Conservation (phyloP, 2,113 vertebrate genomes). For the Pseudorasbora parva region DNA sequence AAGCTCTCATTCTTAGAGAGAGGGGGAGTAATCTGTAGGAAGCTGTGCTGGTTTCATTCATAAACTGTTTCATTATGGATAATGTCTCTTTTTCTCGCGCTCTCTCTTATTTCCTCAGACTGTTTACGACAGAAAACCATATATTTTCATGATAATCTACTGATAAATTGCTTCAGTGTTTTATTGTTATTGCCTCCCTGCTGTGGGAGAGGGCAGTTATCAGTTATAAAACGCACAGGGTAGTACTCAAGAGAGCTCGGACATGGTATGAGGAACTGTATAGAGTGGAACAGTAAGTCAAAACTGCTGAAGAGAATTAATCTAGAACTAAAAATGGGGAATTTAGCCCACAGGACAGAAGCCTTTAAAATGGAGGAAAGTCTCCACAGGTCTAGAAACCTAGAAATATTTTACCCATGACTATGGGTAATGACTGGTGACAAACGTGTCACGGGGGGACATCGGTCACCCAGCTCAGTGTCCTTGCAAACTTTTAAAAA, state of each 20-base stretch:
- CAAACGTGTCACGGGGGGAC: not conserved
- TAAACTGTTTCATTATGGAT: conserved; percentile 36
- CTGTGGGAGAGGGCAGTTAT: conserved; percentile 42
- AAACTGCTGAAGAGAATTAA: not conserved
- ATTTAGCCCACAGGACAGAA: not conserved
- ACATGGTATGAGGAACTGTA: conserved; percentile 6
- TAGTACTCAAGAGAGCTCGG: not conserved
- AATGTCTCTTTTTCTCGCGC: not conserved
- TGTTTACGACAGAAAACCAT: conserved; percentile 35
- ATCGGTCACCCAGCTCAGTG: not conserved
- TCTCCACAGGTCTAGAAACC: not conserved
- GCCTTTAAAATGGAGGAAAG: not conserved
- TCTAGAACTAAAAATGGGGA: not conserved
- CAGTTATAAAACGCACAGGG: conserved; percentile 24
- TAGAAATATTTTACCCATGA: not conserved
- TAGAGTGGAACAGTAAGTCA: not conserved
- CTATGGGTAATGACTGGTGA: conserved; percentile 23
- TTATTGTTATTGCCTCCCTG: conserved; percentile 43
- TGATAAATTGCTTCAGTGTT: conserved; percentile 41
- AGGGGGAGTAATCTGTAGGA: conserved; percentile 29
- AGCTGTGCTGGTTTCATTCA: conserved; percentile 18
- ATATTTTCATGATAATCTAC: conserved; percentile 41
- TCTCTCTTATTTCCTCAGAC: not conserved
- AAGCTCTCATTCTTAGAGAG: conserved; percentile 10
- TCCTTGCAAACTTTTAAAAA: conserved; percentile 28